Conservation (phyloP, 2,888 invertebrate species). For the Polydrusus pterygomalis region DNA sequence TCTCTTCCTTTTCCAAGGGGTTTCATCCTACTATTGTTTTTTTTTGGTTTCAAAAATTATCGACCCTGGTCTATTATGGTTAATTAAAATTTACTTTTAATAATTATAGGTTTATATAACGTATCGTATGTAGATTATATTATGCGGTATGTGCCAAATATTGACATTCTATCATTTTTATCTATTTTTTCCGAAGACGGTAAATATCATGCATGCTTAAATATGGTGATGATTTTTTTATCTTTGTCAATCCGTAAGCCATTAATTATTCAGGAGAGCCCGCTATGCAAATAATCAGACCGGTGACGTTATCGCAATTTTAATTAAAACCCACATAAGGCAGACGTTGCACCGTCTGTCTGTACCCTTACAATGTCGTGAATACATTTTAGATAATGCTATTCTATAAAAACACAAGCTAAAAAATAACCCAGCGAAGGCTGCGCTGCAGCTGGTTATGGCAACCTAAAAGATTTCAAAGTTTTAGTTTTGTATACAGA, state of each 20-base stretch:
- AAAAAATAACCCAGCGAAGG: too few relatives aligned
- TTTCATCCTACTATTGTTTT: too few relatives aligned
- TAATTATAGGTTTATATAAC: too few relatives aligned
- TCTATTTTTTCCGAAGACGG: background rate
- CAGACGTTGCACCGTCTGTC: background rate
- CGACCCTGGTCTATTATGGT: too few relatives aligned
- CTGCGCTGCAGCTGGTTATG: too few relatives aligned
- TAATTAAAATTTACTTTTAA: too few relatives aligned
- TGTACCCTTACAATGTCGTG: background rate
- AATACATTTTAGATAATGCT: background rate
- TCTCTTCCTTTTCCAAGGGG: too few relatives aligned
- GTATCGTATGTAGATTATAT: too few relatives aligned
- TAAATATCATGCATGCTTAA: background rate
- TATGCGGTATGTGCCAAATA: background rate
- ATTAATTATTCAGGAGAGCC: constrained; percentile 18
- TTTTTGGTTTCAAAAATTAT: too few relatives aligned
- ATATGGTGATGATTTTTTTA: background rate
- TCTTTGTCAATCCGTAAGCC: background rate
- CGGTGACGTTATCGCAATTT: constrained; percentile 1
- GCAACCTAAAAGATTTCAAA: too few relatives aligned
- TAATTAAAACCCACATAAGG: constrained; percentile 14
- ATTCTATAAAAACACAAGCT: too few relatives aligned
- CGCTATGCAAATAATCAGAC: constrained; percentile 1
- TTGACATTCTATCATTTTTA: background rate
- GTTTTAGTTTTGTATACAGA: too few relatives aligned